phyloP scores from a whole-genome alignment of 2,797 vertebrate genomes.

The Enteromius mattozi region DNA sequence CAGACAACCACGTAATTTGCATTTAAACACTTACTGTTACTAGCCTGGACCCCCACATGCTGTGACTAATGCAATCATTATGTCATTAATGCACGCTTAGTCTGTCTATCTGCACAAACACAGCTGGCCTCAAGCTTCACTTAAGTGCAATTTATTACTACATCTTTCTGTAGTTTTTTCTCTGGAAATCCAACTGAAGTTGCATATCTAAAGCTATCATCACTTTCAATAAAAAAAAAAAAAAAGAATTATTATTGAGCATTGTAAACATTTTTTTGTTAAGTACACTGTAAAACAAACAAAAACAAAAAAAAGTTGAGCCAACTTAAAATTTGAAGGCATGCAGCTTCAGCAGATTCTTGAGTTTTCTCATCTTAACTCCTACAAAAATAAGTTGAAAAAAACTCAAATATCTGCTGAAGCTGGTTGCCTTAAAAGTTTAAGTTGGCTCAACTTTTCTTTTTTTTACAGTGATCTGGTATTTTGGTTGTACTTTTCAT shows the following conservation, averaged over 20 bases:
- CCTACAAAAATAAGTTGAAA: too few species aligned
- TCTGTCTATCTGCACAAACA: conserved; percentile 42
- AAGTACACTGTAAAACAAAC: too few species aligned
- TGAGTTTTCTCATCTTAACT: too few species aligned
- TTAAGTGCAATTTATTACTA: not conserved
- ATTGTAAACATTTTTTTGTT: not conserved
- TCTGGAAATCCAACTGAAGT: not conserved
- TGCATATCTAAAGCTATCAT: too few species aligned
- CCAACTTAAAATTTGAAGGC: too few species aligned
- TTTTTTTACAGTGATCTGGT: too few species aligned
- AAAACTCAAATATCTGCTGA: too few species aligned
- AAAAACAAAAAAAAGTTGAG: too few species aligned
- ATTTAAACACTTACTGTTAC: not conserved
- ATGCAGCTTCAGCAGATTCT: too few species aligned
- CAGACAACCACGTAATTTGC: not conserved
- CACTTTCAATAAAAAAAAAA: not conserved
- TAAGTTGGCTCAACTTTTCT: too few species aligned
- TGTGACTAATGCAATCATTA: conserved; percentile 3
- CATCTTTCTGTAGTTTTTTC: not conserved
- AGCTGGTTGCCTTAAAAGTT: too few species aligned
- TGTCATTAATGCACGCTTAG: conserved; percentile 5
- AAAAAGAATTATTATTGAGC: not conserved
- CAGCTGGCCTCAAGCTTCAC: conserved; percentile 10
- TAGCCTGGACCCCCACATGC: not conserved
- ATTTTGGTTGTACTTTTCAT: not conserved